These are phyloP conservation scores for Scalopus aquaticus DNA, from an alignment of 2,113 vertebrate species.

Conservation along the genomic window DNA sequence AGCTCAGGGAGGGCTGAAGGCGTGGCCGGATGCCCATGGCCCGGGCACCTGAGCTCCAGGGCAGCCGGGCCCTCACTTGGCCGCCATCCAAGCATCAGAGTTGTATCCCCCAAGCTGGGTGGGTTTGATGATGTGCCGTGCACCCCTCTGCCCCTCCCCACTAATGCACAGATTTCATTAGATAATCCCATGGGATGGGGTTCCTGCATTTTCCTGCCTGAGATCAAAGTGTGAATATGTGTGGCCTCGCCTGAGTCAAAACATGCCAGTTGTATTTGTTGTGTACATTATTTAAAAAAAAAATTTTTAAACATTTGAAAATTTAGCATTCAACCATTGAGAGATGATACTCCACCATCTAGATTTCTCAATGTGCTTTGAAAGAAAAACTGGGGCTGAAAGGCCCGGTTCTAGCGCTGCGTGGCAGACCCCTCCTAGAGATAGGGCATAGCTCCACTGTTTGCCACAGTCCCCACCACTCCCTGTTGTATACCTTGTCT, in stretches of 20 bases:
- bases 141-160: no score
- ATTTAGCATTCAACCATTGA: not conserved
- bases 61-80: not conserved
- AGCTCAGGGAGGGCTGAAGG: not conserved
- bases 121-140: not conserved
- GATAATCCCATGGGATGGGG: fast-evolving
- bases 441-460: fast-evolving
- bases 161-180: not conserved
- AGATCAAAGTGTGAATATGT: not conserved
- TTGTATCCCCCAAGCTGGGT: fast-evolving
- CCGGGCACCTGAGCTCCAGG: fast-evolving
- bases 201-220: not conserved
- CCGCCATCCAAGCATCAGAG: fast-evolving
- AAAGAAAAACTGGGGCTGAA: not conserved
- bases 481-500: no score
- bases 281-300: not conserved
- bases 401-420: not conserved
- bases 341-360: not conserved
- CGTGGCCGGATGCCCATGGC: fast-evolving
- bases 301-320: not conserved
- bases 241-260: not conserved
- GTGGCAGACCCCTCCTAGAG: fast-evolving
- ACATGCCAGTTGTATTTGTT: not conserved
- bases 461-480: not conserved
- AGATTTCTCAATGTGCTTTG: not conserved